Evolutionary conservation across 2,888 invertebrate genomes (phyloP).

Genomic region (Augiades crinisus): DNA sequence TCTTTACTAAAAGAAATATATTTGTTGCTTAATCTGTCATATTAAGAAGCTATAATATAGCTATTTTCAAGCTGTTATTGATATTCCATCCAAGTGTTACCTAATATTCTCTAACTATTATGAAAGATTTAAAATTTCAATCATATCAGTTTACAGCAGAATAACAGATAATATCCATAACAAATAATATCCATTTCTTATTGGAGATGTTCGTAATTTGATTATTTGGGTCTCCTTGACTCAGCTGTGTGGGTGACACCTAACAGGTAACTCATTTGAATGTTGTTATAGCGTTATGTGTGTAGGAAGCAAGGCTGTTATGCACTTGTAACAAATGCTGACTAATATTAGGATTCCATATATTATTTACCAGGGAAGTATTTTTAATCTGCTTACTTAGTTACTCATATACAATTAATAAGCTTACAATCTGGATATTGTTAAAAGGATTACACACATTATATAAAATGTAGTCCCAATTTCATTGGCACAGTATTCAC

Average conservation of each 20-base stretch:
- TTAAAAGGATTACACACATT: no score
- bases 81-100: not conserved
- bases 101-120: conserved; percentile 3
- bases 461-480: no score
- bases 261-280: conserved; percentile 30
- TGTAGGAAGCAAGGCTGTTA: conserved; percentile 36
- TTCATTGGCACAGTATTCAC: no score
- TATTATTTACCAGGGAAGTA: not conserved
- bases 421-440: no score
- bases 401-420: no score
- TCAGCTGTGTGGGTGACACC: conserved; percentile 34
- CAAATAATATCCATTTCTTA: conserved; percentile 3
- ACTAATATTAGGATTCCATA: conserved; percentile 7
- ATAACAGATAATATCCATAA: no score
- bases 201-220: conserved; percentile 21
- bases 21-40: no score
- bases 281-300: conserved; percentile 30
- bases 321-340: conserved; percentile 5
- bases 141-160: not conserved
- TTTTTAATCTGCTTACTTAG: no score
- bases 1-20: no score
- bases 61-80: conserved; percentile 4
- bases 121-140: not conserved
- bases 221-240: conserved; percentile 29
- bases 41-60: no score